Conservation (phyloP, 2,888 invertebrate species). For the Ormyrus rosae region DNA sequence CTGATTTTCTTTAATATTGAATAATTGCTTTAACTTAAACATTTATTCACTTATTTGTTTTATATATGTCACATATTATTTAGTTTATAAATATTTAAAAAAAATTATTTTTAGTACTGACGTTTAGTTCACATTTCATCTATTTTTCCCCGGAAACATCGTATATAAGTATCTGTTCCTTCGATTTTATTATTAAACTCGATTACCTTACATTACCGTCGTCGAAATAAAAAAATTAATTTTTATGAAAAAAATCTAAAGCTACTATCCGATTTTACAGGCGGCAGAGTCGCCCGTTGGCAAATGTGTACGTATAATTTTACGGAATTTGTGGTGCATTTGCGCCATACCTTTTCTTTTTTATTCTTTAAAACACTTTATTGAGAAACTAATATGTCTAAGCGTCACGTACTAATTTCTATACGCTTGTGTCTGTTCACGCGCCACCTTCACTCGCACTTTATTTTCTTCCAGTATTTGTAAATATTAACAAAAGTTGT, state of each 20-base stretch:
- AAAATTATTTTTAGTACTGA: slow-evolving; percentile 45
- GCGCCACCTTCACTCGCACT: slow-evolving; percentile 58
- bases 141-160: slow-evolving; percentile 8
- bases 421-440: slow-evolving; percentile 45
- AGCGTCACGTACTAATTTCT: slow-evolving; percentile 59
- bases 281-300: slow-evolving; percentile 78
- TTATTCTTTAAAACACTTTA: slow-evolving; percentile 39
- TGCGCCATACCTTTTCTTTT: slow-evolving; percentile 42
- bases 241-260: slow-evolving; percentile 51
- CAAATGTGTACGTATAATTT: slow-evolving; percentile 79
- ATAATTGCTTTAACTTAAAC: too few relatives aligned
- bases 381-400: slow-evolving; percentile 54
- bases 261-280: slow-evolving; percentile 73
- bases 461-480: slow-evolving; percentile 50
- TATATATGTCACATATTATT: too few relatives aligned
- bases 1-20: too few relatives aligned
- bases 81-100: slow-evolving; percentile 1
- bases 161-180: slow-evolving; percentile 21
- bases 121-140: slow-evolving; percentile 33
- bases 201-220: slow-evolving; percentile 1
- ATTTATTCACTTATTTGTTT: too few relatives aligned
- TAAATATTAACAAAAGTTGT: background rate
- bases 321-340: slow-evolving; percentile 52
- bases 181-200: background rate
- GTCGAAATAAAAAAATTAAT: slow-evolving; percentile 13